phyloP scores from a whole-genome alignment of 2,888 invertebrate species.

The Hipparchia sbordonii region DNA sequence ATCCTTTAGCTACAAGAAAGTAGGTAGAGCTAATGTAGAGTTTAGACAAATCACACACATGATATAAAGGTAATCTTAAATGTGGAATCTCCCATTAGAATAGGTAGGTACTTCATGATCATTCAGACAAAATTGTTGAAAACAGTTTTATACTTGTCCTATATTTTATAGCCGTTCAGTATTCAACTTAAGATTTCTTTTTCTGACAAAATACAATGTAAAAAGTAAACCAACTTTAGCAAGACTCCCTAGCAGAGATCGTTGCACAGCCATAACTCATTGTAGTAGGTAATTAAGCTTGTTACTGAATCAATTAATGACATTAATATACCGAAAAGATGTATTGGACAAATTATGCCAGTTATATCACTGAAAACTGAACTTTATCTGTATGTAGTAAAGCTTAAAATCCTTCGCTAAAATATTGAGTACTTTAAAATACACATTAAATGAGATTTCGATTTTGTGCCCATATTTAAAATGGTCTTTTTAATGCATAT shows the following conservation, averaged over 20 bases:
- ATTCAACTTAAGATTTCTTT: background rate
- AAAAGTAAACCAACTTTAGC: slow-evolving; percentile 6
- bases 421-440: background rate
- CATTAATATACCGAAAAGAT: slow-evolving; percentile 10
- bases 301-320: slow-evolving; percentile 20
- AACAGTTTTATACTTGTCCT: too few relatives aligned
- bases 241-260: slow-evolving; percentile 9
- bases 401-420: background rate
- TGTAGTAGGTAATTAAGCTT: slow-evolving; percentile 1
- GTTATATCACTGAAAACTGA: background rate
- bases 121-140: too few relatives aligned
- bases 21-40: too few relatives aligned
- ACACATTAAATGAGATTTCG: slow-evolving; percentile 1
- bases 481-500: slow-evolving; percentile 8
- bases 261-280: slow-evolving; percentile 3
- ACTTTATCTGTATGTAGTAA: background rate
- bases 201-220: background rate
- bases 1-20: too few relatives aligned
- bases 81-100: too few relatives aligned
- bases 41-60: too few relatives aligned
- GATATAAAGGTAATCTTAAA: too few relatives aligned
- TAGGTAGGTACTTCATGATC: too few relatives aligned
- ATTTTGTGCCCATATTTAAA: slow-evolving; percentile 23
- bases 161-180: background rate
- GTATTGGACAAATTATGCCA: background rate